Base-by-base conservation (phyloP, 2,113 vertebrate genomes). In the Dicaeum eximium region DNA sequence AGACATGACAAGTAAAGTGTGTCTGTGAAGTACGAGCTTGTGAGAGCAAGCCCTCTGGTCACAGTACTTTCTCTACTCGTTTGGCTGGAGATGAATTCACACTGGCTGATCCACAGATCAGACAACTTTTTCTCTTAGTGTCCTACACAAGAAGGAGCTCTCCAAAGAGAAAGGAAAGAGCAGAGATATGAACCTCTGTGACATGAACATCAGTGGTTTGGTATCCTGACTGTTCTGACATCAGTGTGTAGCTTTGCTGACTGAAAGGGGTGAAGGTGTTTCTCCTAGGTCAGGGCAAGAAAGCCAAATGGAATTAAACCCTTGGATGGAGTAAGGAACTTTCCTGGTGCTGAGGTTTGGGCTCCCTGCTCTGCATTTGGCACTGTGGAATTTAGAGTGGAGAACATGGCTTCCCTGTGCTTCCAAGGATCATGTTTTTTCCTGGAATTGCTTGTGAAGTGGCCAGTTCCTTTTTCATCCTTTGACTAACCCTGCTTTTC, bases 401-500 rank as follows among this genome's bases (percentile, higher is more conserved):
- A 61, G 78, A 80, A 31, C 53, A 18, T 6, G 11, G 69, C 50
- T 53, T 67, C 19, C 50, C 57, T 35, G 1, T 70, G 45, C 75
- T 88, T 51, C 60, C 51, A 7, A 3, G 75, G 48, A 25, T 74
- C 2, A 0, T 37, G 37, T 42, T 53, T 75, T 57, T 18, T 13
- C 69, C 72, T 28, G 54, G 80, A 79, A 30, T 82, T 83, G 77
- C 69, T 92, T 93, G 44, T 12, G 5, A 91, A 89, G 47, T 53
- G 50, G 79, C 66, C 69, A 31, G 45, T 40, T 93, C 33, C 31
- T 81, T 50, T 60, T 77, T 92, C 65, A 38, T 92, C 70, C 71
- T 75, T 80, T 58, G 11, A 94, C 92, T 97, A 97, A 96, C 93
- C 81, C 61, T 92, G 65, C 92, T 97, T 97, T 90, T 97, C 94